A percentile compares a stretch with the other conserved stretches of the same genome.
These are phyloP conservation scores for Apolygus lucorum DNA, from an alignment of 1,140 invertebrate genomes.

Conservation along the genomic window DNA sequence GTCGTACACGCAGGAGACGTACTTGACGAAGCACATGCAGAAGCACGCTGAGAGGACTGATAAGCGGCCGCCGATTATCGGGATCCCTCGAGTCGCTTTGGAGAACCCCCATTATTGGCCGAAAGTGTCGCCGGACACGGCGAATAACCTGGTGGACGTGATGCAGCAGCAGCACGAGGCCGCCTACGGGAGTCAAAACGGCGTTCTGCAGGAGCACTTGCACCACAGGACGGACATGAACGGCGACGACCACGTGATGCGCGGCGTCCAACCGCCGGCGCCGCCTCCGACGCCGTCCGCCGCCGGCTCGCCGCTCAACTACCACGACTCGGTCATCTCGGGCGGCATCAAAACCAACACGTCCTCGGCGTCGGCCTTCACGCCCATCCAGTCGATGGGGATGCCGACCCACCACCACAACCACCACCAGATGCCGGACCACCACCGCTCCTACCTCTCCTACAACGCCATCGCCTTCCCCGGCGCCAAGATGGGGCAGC, in stretches of 20 bases:
- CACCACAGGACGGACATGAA: constrained; percentile 33
- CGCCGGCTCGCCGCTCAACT: constrained; percentile 41
- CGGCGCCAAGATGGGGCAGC: constrained; percentile 40
- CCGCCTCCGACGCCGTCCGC: constrained; percentile 39
- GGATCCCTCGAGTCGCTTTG: constrained; percentile 36
- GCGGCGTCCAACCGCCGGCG: constrained; percentile 41
- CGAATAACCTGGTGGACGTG: constrained; percentile 37
- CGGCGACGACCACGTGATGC: constrained; percentile 42
- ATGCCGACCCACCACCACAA: constrained; percentile 65
- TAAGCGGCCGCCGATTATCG: constrained; percentile 70
- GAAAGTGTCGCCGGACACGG: constrained; percentile 46
- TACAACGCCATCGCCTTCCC: constrained; percentile 71
- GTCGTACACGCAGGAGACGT: constrained; percentile 98
- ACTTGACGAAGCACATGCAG: constrained; percentile 97
- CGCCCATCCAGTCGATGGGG: constrained; percentile 74
- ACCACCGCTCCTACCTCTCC: constrained; percentile 65
- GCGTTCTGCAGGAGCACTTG: constrained; percentile 36
- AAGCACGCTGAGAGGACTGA: constrained; percentile 90
- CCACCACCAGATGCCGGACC: constrained; percentile 55
- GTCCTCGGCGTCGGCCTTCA: constrained; percentile 75
- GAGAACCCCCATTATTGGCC: constrained; percentile 40
- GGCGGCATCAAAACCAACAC: constrained; percentile 39
- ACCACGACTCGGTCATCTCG: constrained; percentile 33
- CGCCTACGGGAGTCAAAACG: constrained; percentile 31
- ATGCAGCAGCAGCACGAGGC: constrained; percentile 46